A percentile compares a stretch with the other conserved stretches of the same genome.
Conservation (phyloP, 2,113 vertebrate genomes). For the Cyprinodon brontotheroides region DNA sequence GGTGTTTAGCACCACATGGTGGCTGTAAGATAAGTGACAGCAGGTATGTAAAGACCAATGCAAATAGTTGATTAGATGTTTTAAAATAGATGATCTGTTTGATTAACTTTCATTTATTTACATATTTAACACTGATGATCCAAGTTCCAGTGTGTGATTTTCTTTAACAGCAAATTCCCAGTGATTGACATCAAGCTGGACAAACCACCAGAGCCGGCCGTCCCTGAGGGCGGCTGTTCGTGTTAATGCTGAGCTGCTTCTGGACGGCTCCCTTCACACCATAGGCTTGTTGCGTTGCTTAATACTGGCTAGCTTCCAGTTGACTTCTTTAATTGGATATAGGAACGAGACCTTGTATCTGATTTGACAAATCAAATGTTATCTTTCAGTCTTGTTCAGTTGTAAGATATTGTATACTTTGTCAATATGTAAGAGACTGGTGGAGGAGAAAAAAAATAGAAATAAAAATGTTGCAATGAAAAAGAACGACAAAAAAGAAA, state of each 20-base stretch:
- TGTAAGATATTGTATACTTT: constrained; percentile 83
- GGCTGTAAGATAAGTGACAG: constrained; percentile 20
- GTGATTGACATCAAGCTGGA: constrained; percentile 81
- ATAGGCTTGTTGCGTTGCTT: constrained; percentile 82
- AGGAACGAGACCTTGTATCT: constrained; percentile 71
- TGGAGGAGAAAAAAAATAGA: constrained; percentile 50
- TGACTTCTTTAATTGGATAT: constrained; percentile 77
- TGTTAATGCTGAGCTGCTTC: constrained; percentile 74
- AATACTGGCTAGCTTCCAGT: constrained; percentile 79
- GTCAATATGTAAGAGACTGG: constrained; percentile 80
- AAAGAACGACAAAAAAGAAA: constrained; percentile 42
- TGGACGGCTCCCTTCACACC: constrained; percentile 74
- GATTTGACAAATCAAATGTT: constrained; percentile 78
- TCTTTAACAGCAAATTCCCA: constrained; percentile 57
- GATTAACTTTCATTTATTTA: not conserved
- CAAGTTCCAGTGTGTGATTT: constrained; percentile 7
- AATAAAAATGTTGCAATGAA: constrained; percentile 51
- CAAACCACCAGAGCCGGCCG: constrained; percentile 75
- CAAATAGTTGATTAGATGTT: not conserved
- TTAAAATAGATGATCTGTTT: not conserved
- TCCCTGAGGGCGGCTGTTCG: constrained; percentile 76
- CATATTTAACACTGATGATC: not conserved
- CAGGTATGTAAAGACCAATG: not conserved
- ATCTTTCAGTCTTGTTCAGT: constrained; percentile 80
- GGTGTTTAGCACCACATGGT: constrained; percentile 38